These are phyloP conservation scores for Danionella cerebrum DNA, from an alignment of 2,113 vertebrate genomes.

Conservation along the genomic window DNA sequence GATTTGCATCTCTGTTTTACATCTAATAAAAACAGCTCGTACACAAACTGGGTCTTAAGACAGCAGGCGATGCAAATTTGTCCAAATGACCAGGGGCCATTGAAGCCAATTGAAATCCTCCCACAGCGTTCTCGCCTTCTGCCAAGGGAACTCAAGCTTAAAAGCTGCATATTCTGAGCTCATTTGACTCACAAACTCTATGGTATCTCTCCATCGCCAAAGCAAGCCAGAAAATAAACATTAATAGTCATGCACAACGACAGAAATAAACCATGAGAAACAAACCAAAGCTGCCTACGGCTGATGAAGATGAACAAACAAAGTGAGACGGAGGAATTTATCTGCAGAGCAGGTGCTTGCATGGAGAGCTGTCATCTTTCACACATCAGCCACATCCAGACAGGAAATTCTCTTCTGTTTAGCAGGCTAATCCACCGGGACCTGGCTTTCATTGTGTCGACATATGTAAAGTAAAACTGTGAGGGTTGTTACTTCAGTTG, in stretches of 20 bases:
- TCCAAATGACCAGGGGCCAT: slow-evolving; percentile 32
- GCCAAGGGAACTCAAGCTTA: not conserved
- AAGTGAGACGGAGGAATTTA: slow-evolving; percentile 2
- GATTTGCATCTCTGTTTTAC: slow-evolving; percentile 49
- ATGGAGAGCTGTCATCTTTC: slow-evolving; percentile 6
- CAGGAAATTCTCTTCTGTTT: slow-evolving; percentile 55
- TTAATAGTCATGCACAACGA: slow-evolving; percentile 9
- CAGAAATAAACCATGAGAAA: slow-evolving; percentile 1
- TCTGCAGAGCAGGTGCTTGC: slow-evolving; percentile 7
- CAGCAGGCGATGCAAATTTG: slow-evolving; percentile 56
- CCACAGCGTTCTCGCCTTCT: slow-evolving; percentile 15
- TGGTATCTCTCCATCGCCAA: slow-evolving; percentile 18
- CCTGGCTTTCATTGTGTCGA: slow-evolving; percentile 45
- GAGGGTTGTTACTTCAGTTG: not conserved
- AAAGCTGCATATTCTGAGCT: slow-evolving; percentile 26
- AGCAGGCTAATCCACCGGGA: slow-evolving; percentile 58
- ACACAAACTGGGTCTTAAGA: slow-evolving; percentile 61
- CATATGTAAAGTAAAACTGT: slow-evolving; percentile 29
- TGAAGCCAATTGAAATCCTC: not conserved
- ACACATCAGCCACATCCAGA: slow-evolving; percentile 39
- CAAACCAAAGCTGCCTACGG: not conserved
- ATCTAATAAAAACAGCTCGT: slow-evolving; percentile 47
- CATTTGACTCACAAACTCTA: slow-evolving; percentile 62
- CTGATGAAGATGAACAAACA: slow-evolving; percentile 5
- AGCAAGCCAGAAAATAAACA: not conserved